A percentile compares a stretch with the other conserved stretches of the same genome.
Evolutionary conservation across 2,113 vertebrate genomes (phyloP).

Genomic region (Aptenodytes forsteri): DNA sequence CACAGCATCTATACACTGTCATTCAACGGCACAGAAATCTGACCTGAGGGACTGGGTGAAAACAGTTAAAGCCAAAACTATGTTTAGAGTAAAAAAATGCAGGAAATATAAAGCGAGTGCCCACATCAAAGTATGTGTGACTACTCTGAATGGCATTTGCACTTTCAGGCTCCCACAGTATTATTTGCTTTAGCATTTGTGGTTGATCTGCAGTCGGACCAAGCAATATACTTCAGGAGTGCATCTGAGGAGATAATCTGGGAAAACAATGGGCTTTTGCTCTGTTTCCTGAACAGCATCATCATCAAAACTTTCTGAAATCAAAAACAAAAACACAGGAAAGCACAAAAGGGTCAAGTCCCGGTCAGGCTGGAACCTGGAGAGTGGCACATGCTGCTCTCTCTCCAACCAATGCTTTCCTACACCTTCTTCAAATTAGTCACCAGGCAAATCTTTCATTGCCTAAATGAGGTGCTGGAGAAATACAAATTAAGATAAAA

Average conservation of each 20-base stretch:
- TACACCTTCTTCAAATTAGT: background rate
- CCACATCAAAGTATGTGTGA: constrained; percentile 57
- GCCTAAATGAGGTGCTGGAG: background rate
- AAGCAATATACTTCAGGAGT: constrained; percentile 33
- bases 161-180: constrained; percentile 40
- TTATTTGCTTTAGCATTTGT: constrained; percentile 57
- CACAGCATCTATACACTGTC: background rate
- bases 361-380: background rate
- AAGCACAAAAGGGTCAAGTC: constrained; percentile 8
- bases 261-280: constrained; percentile 29
- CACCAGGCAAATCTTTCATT: background rate
- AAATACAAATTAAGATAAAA: background rate
- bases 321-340: constrained; percentile 2
- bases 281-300: constrained; percentile 38
- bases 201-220: constrained; percentile 22
- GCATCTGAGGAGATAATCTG: constrained; percentile 58
- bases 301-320: constrained; percentile 45
- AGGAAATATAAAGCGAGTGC: background rate
- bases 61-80: background rate
- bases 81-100: constrained; percentile 15
- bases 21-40: background rate
- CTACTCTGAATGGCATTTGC: constrained; percentile 44
- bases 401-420: background rate
- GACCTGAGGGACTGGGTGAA: background rate
- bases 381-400: background rate